Base-by-base conservation (phyloP, 2,888 invertebrate species). In the Idaea aversata region DNA sequence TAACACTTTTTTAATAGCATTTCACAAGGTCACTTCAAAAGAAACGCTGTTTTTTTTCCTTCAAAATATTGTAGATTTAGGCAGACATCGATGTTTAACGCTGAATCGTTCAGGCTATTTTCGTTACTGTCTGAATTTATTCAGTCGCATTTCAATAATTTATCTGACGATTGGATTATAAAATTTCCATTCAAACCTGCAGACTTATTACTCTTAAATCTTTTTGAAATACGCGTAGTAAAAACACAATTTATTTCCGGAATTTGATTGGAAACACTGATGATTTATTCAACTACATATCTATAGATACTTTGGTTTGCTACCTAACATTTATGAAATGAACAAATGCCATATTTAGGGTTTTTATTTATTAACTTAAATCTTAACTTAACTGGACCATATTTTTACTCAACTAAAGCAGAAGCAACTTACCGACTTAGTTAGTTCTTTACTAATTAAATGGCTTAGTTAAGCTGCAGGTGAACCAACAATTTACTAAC, bases 1-100 rank as follows among this genome's bases (percentile, higher is more conserved):
- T 67, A 67, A 62, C 65, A 66, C 67, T 59, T 25, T 66, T 65
- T 64, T 67, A 69, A 69, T 67, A 65, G 64, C 63, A 25, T 34
- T 59, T 59, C 47, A 65, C 60, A 65, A 65, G 63, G 64, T 62
- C 63, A 34, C 61, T 15, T 15, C n/a, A 34, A 15, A 61, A 66
- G 64, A 64, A 64, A 34, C 59, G 59, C 62, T 63, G 25, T 59
- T 61, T 57, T n/a, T 47, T 15, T 62, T 62, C 47, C 13, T 10
- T 13, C 47, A 4, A 47, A 47, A 47, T 47, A 47, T 10, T 47
- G 47, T 47, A 47, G 47, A 47, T 47, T 47, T 47, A 47, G 47
- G 47, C 47, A 47, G 47, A 47, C 2, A 47, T 47, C 10, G 47
- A 47, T 5, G 10, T 13, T 47, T 47, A 4, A 47, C 47, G 47